phyloP scores from a whole-genome alignment of 2,888 invertebrate species.

The Diaprepes abbreviatus region DNA sequence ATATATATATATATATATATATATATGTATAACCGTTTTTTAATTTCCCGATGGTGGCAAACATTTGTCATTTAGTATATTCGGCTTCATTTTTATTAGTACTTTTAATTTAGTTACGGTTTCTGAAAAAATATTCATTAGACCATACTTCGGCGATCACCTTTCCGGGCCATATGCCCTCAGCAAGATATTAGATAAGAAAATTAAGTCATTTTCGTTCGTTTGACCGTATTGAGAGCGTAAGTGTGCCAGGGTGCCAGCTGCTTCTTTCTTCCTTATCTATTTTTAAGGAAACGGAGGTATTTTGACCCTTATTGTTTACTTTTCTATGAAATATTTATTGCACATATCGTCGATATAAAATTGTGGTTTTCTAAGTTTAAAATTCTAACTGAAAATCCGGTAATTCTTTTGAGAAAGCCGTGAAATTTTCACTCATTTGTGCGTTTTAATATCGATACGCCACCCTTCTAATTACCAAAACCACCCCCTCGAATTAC shows the following conservation, averaged over 20 bases:
- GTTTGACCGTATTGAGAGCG: not conserved
- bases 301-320: not conserved
- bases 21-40: too few species aligned
- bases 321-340: not conserved
- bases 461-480: too few species aligned
- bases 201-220: conserved; percentile 20
- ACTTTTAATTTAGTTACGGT: not conserved
- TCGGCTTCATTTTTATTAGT: not conserved
- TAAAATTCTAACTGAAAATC: too few species aligned
- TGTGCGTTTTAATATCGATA: too few species aligned
- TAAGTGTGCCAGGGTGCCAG: conserved; percentile 4
- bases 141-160: not conserved
- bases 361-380: too few species aligned
- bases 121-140: not conserved
- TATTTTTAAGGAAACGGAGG: conserved; percentile 3
- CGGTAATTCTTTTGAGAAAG: too few species aligned
- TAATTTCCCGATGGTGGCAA: too few species aligned
- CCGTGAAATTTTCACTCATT: too few species aligned
- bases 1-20: too few species aligned
- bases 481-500: too few species aligned
- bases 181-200: conserved; percentile 23
- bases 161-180: conserved; percentile 17
- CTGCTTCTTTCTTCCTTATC: conserved; percentile 7
- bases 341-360: too few species aligned
- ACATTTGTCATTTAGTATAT: too few species aligned